Percentiles rank a stretch among this genome's conserved stretches.
Conservation (phyloP, 2,888 invertebrate genomes). For the Tenthredo mesomela region DNA sequence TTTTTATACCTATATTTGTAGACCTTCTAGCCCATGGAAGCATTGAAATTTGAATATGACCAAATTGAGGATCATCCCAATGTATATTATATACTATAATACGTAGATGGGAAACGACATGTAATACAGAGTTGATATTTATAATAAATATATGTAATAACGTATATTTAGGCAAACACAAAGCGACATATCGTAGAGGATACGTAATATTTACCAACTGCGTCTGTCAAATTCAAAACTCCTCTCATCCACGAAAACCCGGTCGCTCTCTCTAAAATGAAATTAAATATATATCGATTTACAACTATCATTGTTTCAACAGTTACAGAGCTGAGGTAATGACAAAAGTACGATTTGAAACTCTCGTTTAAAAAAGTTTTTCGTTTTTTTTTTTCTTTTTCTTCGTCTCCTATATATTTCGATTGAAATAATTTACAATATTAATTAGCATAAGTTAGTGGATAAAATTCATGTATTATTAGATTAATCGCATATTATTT, state of each 20-base stretch:
- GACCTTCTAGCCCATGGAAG: too few species aligned
- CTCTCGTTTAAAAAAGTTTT: not conserved
- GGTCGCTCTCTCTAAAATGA: slow-evolving; percentile 46
- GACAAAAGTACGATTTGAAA: not conserved
- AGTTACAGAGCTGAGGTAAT: not conserved
- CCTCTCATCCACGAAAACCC: slow-evolving; percentile 49
- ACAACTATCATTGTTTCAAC: slow-evolving; percentile 13
- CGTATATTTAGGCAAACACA: slow-evolving; percentile 35
- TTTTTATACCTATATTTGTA: too few species aligned
- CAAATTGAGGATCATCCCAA: too few species aligned
- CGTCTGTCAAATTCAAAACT: slow-evolving; percentile 52
- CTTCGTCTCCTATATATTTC: not conserved
- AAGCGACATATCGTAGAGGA: slow-evolving; percentile 37
- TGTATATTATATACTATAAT: too few species aligned
- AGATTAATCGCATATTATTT: not conserved
- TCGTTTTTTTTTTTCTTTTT: not conserved
- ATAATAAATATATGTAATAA: not conserved
- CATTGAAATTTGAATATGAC: too few species aligned
- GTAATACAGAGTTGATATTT: slow-evolving; percentile 28
- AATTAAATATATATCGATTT: slow-evolving; percentile 41
- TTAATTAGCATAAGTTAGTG: not conserved
- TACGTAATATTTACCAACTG: slow-evolving; percentile 46
- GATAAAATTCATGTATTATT: not conserved
- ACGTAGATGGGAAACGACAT: not conserved
- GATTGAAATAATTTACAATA: not conserved